These are phyloP conservation scores for Mesoligia furuncula DNA, from an alignment of 2,888 invertebrate genomes.

Conservation along the genomic window DNA sequence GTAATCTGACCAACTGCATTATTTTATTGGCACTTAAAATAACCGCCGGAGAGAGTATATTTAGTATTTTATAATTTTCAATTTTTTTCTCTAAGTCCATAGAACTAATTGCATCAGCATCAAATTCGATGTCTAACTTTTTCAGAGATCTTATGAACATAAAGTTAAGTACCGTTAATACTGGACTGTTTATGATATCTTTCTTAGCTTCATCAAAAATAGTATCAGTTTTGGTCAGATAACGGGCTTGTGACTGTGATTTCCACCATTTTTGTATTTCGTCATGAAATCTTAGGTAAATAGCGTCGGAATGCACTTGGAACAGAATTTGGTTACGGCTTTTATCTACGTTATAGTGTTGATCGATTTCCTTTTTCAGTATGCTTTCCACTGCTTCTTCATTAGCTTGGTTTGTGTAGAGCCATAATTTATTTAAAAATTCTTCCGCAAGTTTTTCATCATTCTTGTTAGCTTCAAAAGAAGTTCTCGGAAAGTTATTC, in stretches of 20 bases:
- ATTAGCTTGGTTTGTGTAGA: constrained; percentile 73
- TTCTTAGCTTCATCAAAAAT: constrained; percentile 71
- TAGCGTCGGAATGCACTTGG: constrained; percentile 72
- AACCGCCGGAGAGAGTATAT: constrained; percentile 65
- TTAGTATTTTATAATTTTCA: constrained; percentile 52
- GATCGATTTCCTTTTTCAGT: constrained; percentile 69
- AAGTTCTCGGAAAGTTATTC: constrained; percentile 68
- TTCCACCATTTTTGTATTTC: constrained; percentile 77
- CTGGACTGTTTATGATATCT: constrained; percentile 70
- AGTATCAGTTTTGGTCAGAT: constrained; percentile 65
- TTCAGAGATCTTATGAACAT: constrained; percentile 70
- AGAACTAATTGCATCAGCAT: constrained; percentile 49
- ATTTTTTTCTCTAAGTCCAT: constrained; percentile 57
- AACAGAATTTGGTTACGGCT: constrained; percentile 65
- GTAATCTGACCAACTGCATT: constrained; percentile 59
- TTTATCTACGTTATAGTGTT: constrained; percentile 65
- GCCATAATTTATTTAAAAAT: constrained; percentile 72
- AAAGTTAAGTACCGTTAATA: constrained; percentile 68
- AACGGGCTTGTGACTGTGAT: constrained; percentile 62
- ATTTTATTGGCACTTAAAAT: constrained; percentile 70
- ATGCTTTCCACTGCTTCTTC: constrained; percentile 69
- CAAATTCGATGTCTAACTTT: constrained; percentile 66
- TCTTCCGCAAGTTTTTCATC: constrained; percentile 68
- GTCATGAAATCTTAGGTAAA: constrained; percentile 73
- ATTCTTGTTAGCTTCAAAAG: constrained; percentile 65